phyloP scores from a whole-genome alignment of 1,140 invertebrate genomes.

The Drosophila grimshawi region DNA sequence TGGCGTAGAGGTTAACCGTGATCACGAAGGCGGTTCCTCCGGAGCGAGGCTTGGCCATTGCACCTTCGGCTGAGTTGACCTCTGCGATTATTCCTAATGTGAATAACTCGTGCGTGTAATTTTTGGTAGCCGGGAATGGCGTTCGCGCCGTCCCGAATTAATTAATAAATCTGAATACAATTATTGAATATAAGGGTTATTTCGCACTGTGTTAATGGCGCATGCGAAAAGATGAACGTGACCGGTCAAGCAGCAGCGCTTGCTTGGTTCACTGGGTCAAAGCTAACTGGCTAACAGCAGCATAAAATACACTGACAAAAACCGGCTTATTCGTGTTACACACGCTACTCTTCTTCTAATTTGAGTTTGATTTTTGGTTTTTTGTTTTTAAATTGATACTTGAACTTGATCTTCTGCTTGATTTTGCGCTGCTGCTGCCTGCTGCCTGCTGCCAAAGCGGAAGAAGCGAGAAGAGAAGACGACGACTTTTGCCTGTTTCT shows the following conservation, averaged over 20 bases:
- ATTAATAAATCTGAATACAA: constrained; percentile 10
- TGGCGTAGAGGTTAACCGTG: constrained; percentile 87
- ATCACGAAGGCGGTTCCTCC: constrained; percentile 88
- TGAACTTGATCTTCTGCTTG: constrained; percentile 72
- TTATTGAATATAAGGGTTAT: too few species aligned
- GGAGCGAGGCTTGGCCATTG: constrained; percentile 86
- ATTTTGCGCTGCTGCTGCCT: too few species aligned
- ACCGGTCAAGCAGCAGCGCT: not conserved
- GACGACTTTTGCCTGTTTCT: constrained; percentile 23
- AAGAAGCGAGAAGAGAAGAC: constrained; percentile 48
- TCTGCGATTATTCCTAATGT: constrained; percentile 84
- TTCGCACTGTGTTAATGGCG: too few species aligned
- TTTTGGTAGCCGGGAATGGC: constrained; percentile 84
- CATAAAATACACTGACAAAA: not conserved
- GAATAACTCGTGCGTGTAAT: constrained; percentile 84
- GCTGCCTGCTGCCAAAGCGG: constrained; percentile 29
- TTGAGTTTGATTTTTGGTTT: too few species aligned
- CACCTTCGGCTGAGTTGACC: constrained; percentile 70
- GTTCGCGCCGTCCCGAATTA: constrained; percentile 52
- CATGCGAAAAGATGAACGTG: not conserved
- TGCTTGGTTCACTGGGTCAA: constrained; percentile 56
- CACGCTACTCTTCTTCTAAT: too few species aligned
- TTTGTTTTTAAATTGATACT: constrained; percentile 5
- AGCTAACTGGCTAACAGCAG: constrained; percentile 14
- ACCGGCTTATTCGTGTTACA: too few species aligned